Evolutionary conservation across 2,797 vertebrate species (phyloP).

Genomic region (Netta rufina): DNA sequence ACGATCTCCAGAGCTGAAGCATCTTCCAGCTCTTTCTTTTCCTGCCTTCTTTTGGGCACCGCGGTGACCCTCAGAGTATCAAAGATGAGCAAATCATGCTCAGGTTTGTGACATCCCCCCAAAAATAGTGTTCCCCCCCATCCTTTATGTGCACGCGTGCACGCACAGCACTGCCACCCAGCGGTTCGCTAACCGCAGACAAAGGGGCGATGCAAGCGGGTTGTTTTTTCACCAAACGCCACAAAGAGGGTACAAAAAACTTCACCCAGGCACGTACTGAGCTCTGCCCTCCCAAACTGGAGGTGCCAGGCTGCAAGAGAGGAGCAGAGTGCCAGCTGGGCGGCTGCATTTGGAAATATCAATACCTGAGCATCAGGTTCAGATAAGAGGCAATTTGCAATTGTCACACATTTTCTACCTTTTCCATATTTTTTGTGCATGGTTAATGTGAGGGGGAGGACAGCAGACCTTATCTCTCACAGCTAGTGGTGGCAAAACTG

Average conservation of each 20-base stretch:
- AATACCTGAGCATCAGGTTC: background rate
- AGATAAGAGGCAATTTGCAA: conserved; percentile 15
- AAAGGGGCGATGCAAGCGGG: background rate
- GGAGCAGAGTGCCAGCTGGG: background rate
- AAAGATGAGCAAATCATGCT: background rate
- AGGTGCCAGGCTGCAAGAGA: background rate
- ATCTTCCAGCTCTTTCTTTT: background rate
- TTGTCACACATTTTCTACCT: conserved; percentile 6
- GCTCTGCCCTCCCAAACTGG: background rate
- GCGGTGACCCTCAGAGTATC: background rate
- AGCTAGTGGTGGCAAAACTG: conserved; percentile 61
- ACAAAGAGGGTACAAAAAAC: background rate
- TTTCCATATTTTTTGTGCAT: background rate
- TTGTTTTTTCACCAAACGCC: background rate
- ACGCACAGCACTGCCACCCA: conserved; percentile 66
- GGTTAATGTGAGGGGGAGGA: conserved; percentile 49
- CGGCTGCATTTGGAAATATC: background rate
- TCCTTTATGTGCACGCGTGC: fast-evolving
- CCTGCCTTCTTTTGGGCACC: background rate
- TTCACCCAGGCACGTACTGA: fast-evolving
- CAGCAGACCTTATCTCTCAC: conserved; percentile 35
- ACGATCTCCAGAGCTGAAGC: fast-evolving
- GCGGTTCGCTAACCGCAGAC: conserved; percentile 21
- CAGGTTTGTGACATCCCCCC: background rate
- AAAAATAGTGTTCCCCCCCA: too few relatives aligned